These are phyloP conservation scores for Poecilobothrus nobilitatus DNA, from an alignment of 2,888 invertebrate genomes.

Conservation along the genomic window DNA sequence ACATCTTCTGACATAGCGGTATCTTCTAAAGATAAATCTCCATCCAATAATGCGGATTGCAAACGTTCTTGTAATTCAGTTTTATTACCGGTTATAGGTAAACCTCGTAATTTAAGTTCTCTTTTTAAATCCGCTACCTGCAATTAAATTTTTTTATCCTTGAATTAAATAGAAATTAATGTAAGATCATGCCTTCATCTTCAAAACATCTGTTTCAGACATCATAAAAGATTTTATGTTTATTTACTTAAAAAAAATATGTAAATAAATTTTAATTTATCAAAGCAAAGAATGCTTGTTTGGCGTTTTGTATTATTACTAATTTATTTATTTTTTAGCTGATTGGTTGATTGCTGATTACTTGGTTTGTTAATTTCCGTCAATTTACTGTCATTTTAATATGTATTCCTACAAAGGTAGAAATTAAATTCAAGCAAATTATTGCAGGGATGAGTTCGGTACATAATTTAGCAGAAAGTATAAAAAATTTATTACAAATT, in stretches of 20 bases:
- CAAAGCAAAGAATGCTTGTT: too few relatives aligned
- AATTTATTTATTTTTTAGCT: too few relatives aligned
- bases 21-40: constrained; percentile 39
- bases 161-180: not conserved
- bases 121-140: constrained; percentile 77
- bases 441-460: too few relatives aligned
- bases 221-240: constrained; percentile 23
- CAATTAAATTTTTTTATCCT: constrained; percentile 7
- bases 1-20: constrained; percentile 48
- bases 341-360: too few relatives aligned
- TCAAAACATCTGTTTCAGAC: constrained; percentile 41
- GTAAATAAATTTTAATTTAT: too few relatives aligned
- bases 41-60: constrained; percentile 50
- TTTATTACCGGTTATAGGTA: constrained; percentile 70
- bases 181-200: constrained; percentile 38
- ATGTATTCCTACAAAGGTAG: too few relatives aligned
- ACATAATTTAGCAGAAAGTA: too few relatives aligned
- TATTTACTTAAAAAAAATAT: not conserved
- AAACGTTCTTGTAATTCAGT: constrained; percentile 69
- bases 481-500: too few relatives aligned
- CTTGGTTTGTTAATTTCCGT: too few relatives aligned
- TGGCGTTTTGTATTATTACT: too few relatives aligned
- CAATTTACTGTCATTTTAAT: too few relatives aligned
- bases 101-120: constrained; percentile 69
- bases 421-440: too few relatives aligned